Evolutionary conservation across 2,113 vertebrate species (phyloP), one percentile per base, ranked within the genome.

Genomic region (Megaleporinus macrocephalus): DNA sequence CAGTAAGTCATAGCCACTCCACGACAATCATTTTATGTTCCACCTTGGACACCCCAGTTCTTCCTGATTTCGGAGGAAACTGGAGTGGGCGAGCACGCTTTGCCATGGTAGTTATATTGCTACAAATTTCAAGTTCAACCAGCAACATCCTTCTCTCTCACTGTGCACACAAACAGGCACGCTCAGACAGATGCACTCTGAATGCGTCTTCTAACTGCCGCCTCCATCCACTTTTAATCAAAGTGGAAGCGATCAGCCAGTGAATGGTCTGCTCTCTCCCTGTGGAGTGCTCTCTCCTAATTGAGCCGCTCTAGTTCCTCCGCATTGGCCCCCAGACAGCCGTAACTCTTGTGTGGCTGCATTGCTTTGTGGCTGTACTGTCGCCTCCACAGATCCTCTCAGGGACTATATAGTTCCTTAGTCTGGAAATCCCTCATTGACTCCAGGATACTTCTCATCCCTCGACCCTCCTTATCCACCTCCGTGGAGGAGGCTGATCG

Each of bases 141-240:
- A 70, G 66, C 33, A 68, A 11, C 65, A 41, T n/a, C 36, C 22
- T 22, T 44, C 41, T 44, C 36, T 13, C 66, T 44, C n/a, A 70
- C 36, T 22, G 62, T 18, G 61, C 72, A 81, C 18, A 68, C 73
- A 59, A 24, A n/a, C 55, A 59, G 47, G 51, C 69, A 80, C 27
- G 26, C 63, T 68, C 79, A 73, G 33, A 65, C 57, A 63, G 55
- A 73, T 27, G 12, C 59, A 73, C 59, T 63, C 82, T 81, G 86
- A 76, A 73, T 81, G 85, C 88, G 80, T 82, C 18, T 41, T 44
- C 33, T 70, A 62, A 76, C 30, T 3, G 6, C 41, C 26, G 33
- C 74, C 61, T 26, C 30, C 22, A 59, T 59, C 55, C 55, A 59
- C 55, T 57, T 75, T 75, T 75, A 70, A 70, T 70, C 66, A 44